A percentile compares a stretch with the other conserved stretches of the same genome.
Conservation (phyloP, 2,113 vertebrate genomes). For the Puntigrus tetrazona region DNA sequence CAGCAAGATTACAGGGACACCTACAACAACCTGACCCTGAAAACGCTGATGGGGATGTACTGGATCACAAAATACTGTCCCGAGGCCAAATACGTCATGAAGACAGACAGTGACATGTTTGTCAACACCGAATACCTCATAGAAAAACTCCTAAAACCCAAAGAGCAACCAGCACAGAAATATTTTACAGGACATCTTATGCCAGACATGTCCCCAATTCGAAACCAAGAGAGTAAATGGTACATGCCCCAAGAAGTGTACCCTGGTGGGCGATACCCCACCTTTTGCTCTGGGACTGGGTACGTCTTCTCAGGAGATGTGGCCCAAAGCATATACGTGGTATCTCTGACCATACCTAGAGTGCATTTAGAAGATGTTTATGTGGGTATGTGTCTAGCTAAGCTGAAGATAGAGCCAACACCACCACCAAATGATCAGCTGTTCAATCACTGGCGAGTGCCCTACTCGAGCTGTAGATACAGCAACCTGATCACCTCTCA, state of each 20-base stretch:
- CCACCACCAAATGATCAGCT: conserved; percentile 91
- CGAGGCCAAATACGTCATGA: conserved; percentile 88
- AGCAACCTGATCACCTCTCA: conserved; percentile 97
- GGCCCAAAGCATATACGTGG: conserved; percentile 86
- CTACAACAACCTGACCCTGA: conserved; percentile 95
- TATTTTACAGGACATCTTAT: conserved; percentile 96
- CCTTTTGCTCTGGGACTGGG: conserved; percentile 96
- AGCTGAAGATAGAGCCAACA: conserved; percentile 86
- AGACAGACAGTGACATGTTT: conserved; percentile 98
- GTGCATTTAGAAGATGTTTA: conserved; percentile 96
- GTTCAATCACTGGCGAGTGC: conserved; percentile 97
- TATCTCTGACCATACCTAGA: conserved; percentile 82
- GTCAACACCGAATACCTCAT: conserved; percentile 95
- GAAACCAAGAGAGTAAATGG: conserved; percentile 95
- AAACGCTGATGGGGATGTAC: conserved; percentile 98
- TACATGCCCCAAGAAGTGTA: conserved; percentile 93
- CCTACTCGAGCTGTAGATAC: conserved; percentile 97
- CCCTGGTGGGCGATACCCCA: conserved; percentile 87
- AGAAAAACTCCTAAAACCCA: conserved; percentile 88
- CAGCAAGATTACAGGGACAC: conserved; percentile 94
- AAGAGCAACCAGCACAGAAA: conserved; percentile 78
- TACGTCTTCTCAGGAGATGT: conserved; percentile 96
- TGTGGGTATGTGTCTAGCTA: conserved; percentile 91
- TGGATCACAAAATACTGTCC: conserved; percentile 92
- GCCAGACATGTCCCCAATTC: conserved; percentile 86